Evolutionary conservation across 1,140 invertebrate species (phyloP), one percentile per base, ranked within the genome.

Genomic region (Lasioglossum baleicum): DNA sequence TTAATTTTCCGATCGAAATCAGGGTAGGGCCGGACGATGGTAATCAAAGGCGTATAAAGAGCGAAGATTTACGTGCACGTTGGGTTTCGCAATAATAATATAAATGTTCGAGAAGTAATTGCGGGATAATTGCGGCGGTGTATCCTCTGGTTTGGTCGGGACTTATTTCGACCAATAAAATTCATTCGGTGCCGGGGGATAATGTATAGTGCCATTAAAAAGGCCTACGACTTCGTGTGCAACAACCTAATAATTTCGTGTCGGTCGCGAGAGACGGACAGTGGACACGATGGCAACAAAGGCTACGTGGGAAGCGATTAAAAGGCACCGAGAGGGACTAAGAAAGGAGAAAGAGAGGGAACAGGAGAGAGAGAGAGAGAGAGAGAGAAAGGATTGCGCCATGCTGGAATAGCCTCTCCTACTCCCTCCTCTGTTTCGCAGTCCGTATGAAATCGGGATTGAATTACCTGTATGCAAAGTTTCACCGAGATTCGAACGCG

Each of bases 171-270:
- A n/a, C 20, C 20, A 58, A 58, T 58, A 58, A 58, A 58, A 58
- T n/a, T n/a, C 56, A n/a, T n/a, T n/a, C 56, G 56, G 8, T 20
- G 56, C 56, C 51, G 7, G 56, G 56, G 7, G 20, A 58, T 58
- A 58, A 58, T n/a, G n/a, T 58, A 58, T n/a, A n/a, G 56, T n/a
- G 56, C 17, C 56, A 58, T 58, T 58, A 58, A 58, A 58, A 58
- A 58, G 56, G 56, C 56, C n/a, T 58, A n/a, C 56, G 56, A n/a
- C 56, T 58, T n/a, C 56, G 56, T 58, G 56, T n/a, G 56, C 56
- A 20, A 58, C 56, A 58, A 58, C 56, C 56, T 84, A 85, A 85
- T 81, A 81, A 84, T 75, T 77, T 78, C 40, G 63, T 72, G 64
- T 56, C 53, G 31, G 72, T 13, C 44, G 56, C 26, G 80, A 71